Conservation (phyloP, 1,140 invertebrate species). For the Acarapis woodi region DNA sequence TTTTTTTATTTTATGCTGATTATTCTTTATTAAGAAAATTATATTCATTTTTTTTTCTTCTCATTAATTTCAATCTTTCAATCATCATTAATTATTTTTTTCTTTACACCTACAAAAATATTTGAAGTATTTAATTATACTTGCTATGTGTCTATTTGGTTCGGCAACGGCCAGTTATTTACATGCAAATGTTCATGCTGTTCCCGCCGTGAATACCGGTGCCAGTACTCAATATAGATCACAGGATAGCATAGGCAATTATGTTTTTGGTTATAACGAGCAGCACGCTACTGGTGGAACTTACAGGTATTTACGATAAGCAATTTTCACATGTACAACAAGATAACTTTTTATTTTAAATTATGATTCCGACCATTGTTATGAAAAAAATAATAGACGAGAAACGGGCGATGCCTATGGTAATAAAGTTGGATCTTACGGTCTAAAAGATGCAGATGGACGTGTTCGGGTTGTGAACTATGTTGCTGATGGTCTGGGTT, state of each 20-base stretch:
- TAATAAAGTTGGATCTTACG: constrained; percentile 13
- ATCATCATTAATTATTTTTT: too few species aligned
- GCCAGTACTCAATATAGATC: constrained; percentile 11
- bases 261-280: constrained; percentile 15
- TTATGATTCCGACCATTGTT: constrained; percentile 13
- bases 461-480: constrained; percentile 14
- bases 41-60: too few species aligned
- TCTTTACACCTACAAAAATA: too few species aligned
- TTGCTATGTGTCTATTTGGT: too few species aligned
- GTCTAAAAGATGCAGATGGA: constrained; percentile 14
- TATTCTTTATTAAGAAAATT: too few species aligned
- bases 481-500: constrained; percentile 11
- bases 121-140: too few species aligned
- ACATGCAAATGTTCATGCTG: background rate
- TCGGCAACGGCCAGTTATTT: background rate
- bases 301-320: too few species aligned
- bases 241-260: constrained; percentile 14
- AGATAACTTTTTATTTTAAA: too few species aligned
- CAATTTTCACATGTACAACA: too few species aligned
- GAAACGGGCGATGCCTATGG: constrained; percentile 13
- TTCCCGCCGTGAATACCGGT: constrained; percentile 9
- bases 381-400: constrained; percentile 13
- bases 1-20: too few species aligned
- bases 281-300: constrained; percentile 13
- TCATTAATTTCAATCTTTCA: too few species aligned